Evolutionary conservation across 2,888 invertebrate genomes (phyloP), one percentile per base, ranked within the genome.

Genomic region (Orchesella flavescens): DNA sequence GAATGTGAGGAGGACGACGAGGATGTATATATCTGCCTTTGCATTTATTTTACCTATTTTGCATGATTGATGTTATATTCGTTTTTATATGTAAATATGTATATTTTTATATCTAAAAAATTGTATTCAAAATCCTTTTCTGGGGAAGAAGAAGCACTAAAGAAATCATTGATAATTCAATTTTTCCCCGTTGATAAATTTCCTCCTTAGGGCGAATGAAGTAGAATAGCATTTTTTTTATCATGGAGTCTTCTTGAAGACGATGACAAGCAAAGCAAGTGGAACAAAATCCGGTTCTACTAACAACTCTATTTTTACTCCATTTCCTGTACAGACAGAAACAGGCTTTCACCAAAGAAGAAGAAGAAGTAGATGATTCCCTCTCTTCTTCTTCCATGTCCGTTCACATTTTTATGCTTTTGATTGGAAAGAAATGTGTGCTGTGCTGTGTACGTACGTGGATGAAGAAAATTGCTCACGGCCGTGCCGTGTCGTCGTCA

Each of bases 121-220:
- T 34, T 34, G 3, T 34, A 34, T 34, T 34, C 34, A 34, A 34
- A 34, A 34, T 34, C 7, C 53, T 5, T 46, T 46, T 12, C n/a
- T 3, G 53, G 1, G n/a, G 53, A 53, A 21, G 34, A 34, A 34
- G 7, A 34, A 34, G 34, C 7, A 1, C 23, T 2, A 61, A 61
- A 61, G 34, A 80, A 80, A 80, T 79, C 79, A 79, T 68, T 68
- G 80, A 80, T 80, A 80, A 80, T 74, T 80, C 74, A 80, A 80
- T 80, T 80, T 80, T 49, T 63, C 46, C 66, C 53, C 43, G 34
- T 65, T 53, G 23, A 23, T 17, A 71, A 78, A 68, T 55, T 72
- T 72, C 46, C 63, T 79, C 72, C 78, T 78, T 19, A 7, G 59
- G 79, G 79, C 79, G 57, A 79, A 46, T 72, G 34, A n/a, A 66